A percentile compares a stretch with the other conserved stretches of the same genome.
Evolutionary conservation across 2,113 vertebrate genomes (phyloP).

Genomic region (Cavia aperea): DNA sequence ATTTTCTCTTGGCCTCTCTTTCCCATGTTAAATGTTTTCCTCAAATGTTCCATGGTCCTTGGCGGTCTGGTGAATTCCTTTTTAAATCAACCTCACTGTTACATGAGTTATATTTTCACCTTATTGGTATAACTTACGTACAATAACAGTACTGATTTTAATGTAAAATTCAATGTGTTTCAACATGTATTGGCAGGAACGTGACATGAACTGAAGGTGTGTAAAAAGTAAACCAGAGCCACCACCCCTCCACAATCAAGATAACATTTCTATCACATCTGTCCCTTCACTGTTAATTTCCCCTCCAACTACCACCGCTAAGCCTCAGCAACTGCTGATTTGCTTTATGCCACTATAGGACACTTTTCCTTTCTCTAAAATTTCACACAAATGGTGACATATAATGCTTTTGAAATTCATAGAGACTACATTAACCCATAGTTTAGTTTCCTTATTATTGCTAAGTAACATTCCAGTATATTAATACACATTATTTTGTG

Average conservation of each 20-base stretch:
- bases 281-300: too few species aligned
- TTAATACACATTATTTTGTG: neutral
- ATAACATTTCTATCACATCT: neutral
- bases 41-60: constrained; percentile 3
- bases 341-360: neutral
- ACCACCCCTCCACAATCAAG: neutral
- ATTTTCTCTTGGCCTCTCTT: neutral
- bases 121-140: neutral
- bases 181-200: neutral
- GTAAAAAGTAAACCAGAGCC: neutral
- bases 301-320: too few species aligned
- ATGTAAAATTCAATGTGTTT: neutral
- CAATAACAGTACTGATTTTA: neutral
- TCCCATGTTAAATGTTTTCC: neutral
- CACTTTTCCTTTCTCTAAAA: neutral
- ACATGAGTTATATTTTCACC: neutral
- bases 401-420: neutral
- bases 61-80: neutral
- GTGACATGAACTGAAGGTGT: neutral
- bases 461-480: neutral
- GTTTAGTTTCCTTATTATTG: neutral
- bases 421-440: neutral
- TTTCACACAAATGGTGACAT: neutral
- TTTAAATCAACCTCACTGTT: neutral
- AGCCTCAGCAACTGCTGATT: neutral